Base-by-base conservation (phyloP, 2,888 invertebrate species). In the Ormyrus rosae region DNA sequence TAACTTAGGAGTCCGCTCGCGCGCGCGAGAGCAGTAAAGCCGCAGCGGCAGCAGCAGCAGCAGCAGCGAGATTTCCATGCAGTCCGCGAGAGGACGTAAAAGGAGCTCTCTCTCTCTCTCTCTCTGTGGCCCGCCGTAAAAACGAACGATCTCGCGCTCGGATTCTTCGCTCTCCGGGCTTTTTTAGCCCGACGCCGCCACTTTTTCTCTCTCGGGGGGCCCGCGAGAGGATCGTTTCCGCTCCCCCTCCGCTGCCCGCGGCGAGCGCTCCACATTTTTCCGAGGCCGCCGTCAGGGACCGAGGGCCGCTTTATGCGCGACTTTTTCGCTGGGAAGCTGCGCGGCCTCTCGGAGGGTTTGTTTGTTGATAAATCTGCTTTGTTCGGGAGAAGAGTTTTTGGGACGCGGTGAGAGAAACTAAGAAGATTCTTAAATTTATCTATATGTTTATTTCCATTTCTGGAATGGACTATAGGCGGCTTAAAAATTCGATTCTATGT, bases 11-110 rank as follows among this genome's bases (percentile, higher is more conserved):
- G 85, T 83, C 85, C 82, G 19, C 19, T 19, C 2, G 19, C 19
- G 19, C 19, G 19, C 19, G 84, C 80, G 81, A 74, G 67, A 82
- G 87, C 83, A 86, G 86, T 88, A 86, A 87, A 84, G 84, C 83
- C 79, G 71, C 83, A 80, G 83, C 82, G 81, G 73, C 72, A 19
- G 19, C 19, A 1, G 19, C 19, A 13, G 13, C 13, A 13, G 13
- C 13, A 13, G 13, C 13, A 13, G 58, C 69, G 56, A 84, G 86
- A 88, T 89, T 89, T 89, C 85, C 88, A 88, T 87, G 87, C 85
- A 82, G 83, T 86, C 64, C 80, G 51, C 68, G 71, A 60, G 61
- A 51, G 63, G 75, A 74, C 80, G 81, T 83, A 82, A 83, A 84
- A 83, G 70, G 76, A 76, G 80, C 81, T 77, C 19, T 13, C 13